Conservation (phyloP, 2,113 vertebrate species). For the Solenodon paradoxus region DNA sequence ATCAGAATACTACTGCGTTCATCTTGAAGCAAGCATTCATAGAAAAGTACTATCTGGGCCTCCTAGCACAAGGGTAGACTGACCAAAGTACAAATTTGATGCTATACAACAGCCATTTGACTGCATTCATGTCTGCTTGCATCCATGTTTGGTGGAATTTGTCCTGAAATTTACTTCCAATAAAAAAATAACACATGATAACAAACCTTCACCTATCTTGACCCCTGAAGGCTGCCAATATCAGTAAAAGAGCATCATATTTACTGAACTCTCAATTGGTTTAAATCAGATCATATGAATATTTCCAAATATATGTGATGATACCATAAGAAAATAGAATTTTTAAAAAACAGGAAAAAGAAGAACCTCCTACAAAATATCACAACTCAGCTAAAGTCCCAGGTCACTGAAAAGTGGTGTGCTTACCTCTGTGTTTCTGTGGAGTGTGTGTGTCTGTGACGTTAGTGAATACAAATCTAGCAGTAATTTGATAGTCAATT, state of each 20-base stretch:
- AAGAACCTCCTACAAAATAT: background rate
- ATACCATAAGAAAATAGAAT: background rate
- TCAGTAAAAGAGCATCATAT: background rate
- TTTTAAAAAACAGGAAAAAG: background rate
- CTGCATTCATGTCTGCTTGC: background rate
- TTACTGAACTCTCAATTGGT: background rate
- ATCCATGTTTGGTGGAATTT: background rate
- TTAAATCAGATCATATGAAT: background rate
- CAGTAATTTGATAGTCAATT: background rate
- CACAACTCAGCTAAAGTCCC: constrained; percentile 21
- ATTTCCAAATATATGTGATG: background rate
- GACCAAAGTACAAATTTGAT: background rate
- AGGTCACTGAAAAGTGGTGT: background rate
- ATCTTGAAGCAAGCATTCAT: background rate
- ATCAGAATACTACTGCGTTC: background rate
- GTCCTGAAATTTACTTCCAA: background rate
- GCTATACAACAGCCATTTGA: background rate
- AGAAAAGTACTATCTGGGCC: background rate
- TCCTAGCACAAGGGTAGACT: background rate
- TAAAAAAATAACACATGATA: background rate
- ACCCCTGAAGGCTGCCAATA: background rate
- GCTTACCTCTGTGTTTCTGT: background rate
- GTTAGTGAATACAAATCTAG: background rate
- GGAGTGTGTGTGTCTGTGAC: background rate
- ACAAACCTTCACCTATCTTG: background rate